Evolutionary conservation across 2,888 invertebrate genomes (phyloP).

Genomic region (Tipula lateralis): DNA sequence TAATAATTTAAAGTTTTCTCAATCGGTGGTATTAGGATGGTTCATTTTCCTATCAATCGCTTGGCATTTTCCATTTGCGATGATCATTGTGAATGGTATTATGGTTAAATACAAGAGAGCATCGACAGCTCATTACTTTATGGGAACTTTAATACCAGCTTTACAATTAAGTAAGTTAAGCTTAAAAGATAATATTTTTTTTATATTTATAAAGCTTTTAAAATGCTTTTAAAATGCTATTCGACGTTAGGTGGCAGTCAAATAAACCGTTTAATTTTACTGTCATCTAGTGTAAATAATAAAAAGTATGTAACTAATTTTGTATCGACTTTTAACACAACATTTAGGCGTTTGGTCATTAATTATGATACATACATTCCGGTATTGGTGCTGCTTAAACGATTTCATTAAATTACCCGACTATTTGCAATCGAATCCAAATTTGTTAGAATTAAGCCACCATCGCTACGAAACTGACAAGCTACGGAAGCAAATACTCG

Average conservation of each 20-base stretch:
- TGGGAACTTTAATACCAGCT: background rate
- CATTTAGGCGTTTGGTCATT: constrained; percentile 20
- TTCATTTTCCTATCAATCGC: background rate
- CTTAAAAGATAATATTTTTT: too few species aligned
- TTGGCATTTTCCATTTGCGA: background rate
- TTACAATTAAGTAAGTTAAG: background rate
- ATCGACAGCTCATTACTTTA: background rate
- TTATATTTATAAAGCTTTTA: too few species aligned
- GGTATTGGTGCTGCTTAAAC: background rate
- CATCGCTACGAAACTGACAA: background rate
- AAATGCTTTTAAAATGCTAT: too few species aligned
- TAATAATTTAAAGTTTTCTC: background rate
- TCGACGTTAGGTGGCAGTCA: background rate
- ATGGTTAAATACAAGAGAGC: background rate
- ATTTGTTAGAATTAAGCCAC: background rate
- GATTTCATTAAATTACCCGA: background rate
- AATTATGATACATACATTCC: background rate
- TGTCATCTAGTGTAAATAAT: background rate
- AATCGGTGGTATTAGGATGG: background rate
- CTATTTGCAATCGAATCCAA: background rate
- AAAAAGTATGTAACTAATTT: background rate
- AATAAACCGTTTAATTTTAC: background rate
- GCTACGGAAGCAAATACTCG: background rate
- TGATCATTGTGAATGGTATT: background rate
- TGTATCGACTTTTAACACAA: background rate